Base-by-base conservation (phyloP, 2,888 invertebrate species). In the Polydesmus complanatus region DNA sequence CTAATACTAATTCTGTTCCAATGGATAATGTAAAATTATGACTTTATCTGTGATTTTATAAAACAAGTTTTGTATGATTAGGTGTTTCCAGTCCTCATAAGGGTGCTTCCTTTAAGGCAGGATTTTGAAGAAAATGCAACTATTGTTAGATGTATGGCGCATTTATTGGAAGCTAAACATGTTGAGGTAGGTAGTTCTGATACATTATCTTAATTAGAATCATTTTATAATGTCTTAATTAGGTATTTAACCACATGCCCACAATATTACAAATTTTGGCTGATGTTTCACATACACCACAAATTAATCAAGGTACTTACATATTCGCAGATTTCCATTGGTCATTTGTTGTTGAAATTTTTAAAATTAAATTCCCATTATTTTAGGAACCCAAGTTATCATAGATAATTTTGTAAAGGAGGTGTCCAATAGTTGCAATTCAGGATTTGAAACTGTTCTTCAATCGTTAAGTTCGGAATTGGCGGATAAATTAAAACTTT, bases 71-170 rank as follows among this genome's bases (percentile, higher is more conserved):
- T 61, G 63, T 63, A 51, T 64, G 56, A 68, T 69, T 67, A 82
- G 81, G 81, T 87, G 3, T 78, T 87, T 64, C 84, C 86, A 0
- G 83, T 82, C 8, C 81, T 86, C 61, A 73, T 88, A 1, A 78
- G 80, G 67, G 80, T 83, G 71, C 73, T 88, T 61, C 88, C 88
- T 1, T 72, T 88, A 56, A 80, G 82, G 63, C 82, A 84, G 71
- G 88, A 88, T 71, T 80, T 80, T 66, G 82, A 83, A 66, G 88
- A 88, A 71, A 84, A 86, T 68, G 78, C 79, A 58, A 80, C 85
- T 5, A 79, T 88, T 11, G 81, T 83, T 64, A 80, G 79, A 66
- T 82, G 84, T 68, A 78, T 88, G 64, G 75, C 78, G 57, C 73
- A 78, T 14, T 75, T 88, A 14, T 85, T 84, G 68, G 76, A 79